Evolutionary conservation across 1,140 invertebrate genomes (phyloP).

Genomic region (Hyles vespertilio): DNA sequence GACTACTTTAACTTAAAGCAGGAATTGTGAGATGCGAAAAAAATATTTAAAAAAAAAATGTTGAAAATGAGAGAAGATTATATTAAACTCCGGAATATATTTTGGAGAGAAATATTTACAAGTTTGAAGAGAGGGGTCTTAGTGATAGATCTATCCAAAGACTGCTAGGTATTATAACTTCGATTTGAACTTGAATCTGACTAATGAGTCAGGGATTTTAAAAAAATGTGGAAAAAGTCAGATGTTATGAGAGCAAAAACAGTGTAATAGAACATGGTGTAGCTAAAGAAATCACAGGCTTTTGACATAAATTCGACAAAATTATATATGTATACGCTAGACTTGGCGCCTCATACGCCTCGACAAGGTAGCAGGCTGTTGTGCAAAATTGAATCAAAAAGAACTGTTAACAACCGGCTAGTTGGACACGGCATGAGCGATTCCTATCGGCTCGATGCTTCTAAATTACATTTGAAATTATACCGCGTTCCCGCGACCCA

Average conservation of each 20-base stretch:
- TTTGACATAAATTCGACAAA: slow-evolving; percentile 42
- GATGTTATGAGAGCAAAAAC: slow-evolving; percentile 35
- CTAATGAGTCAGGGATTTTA: slow-evolving; percentile 47
- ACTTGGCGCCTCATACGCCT: slow-evolving; percentile 26
- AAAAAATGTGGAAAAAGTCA: slow-evolving; percentile 54
- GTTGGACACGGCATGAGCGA: slow-evolving; percentile 4
- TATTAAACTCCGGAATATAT: slow-evolving; percentile 67
- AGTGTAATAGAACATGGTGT: slow-evolving; percentile 43
- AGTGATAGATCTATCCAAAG: slow-evolving; percentile 68
- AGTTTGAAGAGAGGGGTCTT: slow-evolving; percentile 63
- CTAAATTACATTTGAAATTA: slow-evolving; percentile 19
- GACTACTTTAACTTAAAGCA: slow-evolving; percentile 33
- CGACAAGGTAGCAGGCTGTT: slow-evolving; percentile 18
- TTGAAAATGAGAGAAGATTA: slow-evolving; percentile 38
- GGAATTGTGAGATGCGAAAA: slow-evolving; percentile 32
- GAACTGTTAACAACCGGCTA: slow-evolving; percentile 7
- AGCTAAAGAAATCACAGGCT: slow-evolving; percentile 58
- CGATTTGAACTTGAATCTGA: slow-evolving; percentile 58
- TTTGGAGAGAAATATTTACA: slow-evolving; percentile 73
- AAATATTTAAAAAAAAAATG: slow-evolving; percentile 34
- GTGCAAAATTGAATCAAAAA: slow-evolving; percentile 3
- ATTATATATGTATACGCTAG: slow-evolving; percentile 28
- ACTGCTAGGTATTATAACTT: slow-evolving; percentile 73
- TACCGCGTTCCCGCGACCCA: slow-evolving; percentile 12
- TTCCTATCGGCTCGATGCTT: slow-evolving; percentile 8